Evolutionary conservation across 1,140 invertebrate species (phyloP), one percentile per base, ranked within the genome.

Genomic region (Zaprionus tsacasi): DNA sequence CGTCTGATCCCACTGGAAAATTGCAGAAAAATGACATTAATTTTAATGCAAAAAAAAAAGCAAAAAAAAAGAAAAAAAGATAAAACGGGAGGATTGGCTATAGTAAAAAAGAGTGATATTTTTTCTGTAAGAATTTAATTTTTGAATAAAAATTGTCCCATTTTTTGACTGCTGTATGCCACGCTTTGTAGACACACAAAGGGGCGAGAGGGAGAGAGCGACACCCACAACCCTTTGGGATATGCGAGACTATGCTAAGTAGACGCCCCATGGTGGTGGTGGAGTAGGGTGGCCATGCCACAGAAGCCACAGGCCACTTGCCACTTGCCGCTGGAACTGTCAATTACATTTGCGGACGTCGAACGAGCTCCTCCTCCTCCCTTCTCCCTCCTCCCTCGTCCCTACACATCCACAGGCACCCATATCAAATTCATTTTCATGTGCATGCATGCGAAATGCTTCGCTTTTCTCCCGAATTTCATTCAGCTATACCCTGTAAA

Each of bases 391-490:
- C 21, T 21, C 21, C 21, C 21, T 21, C 21, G 1, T 21, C 21
- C 21, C 30, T 43, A 48, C 48, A 58, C 55, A 64, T 21, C 2
- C 21, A 21, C 35, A 55, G 45, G 58, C 66, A 74, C 76, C 85
- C 83, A 88, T 70, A 82, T 87, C 83, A 88, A 87, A 88, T 81
- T 87, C 80, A 83, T 87, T 88, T 87, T 87, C 77, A 73, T 88
- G 83, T 88, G 83, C 83, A 87, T 83, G 83, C 83, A 87, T 88
- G 83, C 83, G 83, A 87, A 70, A 80, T 88, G 70, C 79, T 72
- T 50, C 17, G 40, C 72, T 79, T 43, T 45, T 82, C 82, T 57
- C 64, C 66, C 65, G 67, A 60, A 76, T 68, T 76, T 66, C 80
- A 69, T 76, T 61, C 78, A 79, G 35, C n/a, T 1, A 58, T 59